Evolutionary conservation across 2,888 invertebrate species (phyloP).

Genomic region (Fragum whitleyi): DNA sequence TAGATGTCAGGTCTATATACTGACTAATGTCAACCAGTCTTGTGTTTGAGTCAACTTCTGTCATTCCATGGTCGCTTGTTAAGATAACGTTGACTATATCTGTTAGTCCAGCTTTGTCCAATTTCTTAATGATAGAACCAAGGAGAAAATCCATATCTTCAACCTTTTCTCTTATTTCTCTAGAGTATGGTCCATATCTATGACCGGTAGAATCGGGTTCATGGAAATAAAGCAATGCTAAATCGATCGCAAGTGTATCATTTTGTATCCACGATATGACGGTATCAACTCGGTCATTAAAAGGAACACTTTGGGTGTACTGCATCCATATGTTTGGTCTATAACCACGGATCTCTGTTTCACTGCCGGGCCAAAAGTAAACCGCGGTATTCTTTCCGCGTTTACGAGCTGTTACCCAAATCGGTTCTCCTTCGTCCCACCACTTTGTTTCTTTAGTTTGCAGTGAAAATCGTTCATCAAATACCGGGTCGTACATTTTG

Average conservation of each 20-base stretch:
- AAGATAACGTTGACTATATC: conserved; percentile 76
- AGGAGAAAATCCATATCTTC: conserved; percentile 71
- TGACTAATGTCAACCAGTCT: conserved; percentile 62
- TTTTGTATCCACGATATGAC: conserved; percentile 85
- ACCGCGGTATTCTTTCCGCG: conserved; percentile 87
- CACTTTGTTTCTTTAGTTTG: conserved; percentile 68
- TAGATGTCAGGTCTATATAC: conserved; percentile 56
- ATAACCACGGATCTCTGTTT: conserved; percentile 86
- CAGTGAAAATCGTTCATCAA: conserved; percentile 71
- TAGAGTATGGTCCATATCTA: conserved; percentile 73
- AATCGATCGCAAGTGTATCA: conserved; percentile 57
- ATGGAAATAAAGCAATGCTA: conserved; percentile 76
- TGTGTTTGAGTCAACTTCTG: conserved; percentile 64
- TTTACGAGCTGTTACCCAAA: conserved; percentile 86
- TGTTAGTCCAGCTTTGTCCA: conserved; percentile 54
- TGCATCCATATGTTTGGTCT: conserved; percentile 81
- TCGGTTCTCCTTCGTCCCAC: conserved; percentile 80
- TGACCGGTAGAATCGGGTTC: conserved; percentile 80
- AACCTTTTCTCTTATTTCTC: conserved; percentile 64
- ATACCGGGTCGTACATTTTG: conserved; percentile 87
- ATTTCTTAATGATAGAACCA: conserved; percentile 65
- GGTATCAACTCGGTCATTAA: conserved; percentile 87
- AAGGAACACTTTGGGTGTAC: conserved; percentile 86
- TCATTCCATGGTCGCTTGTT: conserved; percentile 82
- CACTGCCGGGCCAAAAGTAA: conserved; percentile 89